Percentiles rank a stretch among this genome's conserved stretches.
phyloP scores from a whole-genome alignment of 2,797 vertebrate genomes.

The Pelobates cultripes region DNA sequence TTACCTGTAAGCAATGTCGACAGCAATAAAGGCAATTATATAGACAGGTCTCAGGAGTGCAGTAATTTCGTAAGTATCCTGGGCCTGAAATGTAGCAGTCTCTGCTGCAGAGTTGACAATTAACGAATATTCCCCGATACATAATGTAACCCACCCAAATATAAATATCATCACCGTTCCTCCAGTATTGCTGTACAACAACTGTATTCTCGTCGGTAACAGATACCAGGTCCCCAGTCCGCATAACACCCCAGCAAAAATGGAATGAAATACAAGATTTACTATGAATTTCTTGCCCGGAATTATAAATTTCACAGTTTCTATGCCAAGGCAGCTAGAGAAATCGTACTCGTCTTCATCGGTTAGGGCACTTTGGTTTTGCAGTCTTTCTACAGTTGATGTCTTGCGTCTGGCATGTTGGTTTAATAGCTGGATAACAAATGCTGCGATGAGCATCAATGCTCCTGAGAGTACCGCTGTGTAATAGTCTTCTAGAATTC shows the following conservation, averaged over 20 bases:
- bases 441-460: slow-evolving; percentile 87
- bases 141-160: slow-evolving; percentile 92
- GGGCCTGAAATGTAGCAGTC: slow-evolving; percentile 93
- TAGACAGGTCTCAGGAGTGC: slow-evolving; percentile 94
- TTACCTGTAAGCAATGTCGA: slow-evolving; percentile 93
- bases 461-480: slow-evolving; percentile 83
- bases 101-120: slow-evolving; percentile 93
- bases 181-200: slow-evolving; percentile 81
- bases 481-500: slow-evolving; percentile 79
- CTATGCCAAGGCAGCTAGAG: slow-evolving; percentile 86
- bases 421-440: slow-evolving; percentile 82
- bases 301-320: slow-evolving; percentile 91
- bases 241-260: slow-evolving; percentile 87
- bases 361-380: slow-evolving; percentile 80
- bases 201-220: slow-evolving; percentile 84
- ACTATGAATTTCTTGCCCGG: slow-evolving; percentile 90
- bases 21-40: slow-evolving; percentile 87
- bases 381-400: slow-evolving; percentile 82
- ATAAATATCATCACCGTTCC: slow-evolving; percentile 82
- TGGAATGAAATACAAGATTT: slow-evolving; percentile 86
- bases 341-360: slow-evolving; percentile 98
- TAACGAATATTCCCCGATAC: slow-evolving; percentile 93
- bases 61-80: slow-evolving; percentile 93
- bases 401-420: slow-evolving; percentile 79
- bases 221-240: slow-evolving; percentile 95